These are phyloP conservation scores for Trematocara unimaculatum DNA, from an alignment of 2,113 vertebrate genomes.

Conservation along the genomic window DNA sequence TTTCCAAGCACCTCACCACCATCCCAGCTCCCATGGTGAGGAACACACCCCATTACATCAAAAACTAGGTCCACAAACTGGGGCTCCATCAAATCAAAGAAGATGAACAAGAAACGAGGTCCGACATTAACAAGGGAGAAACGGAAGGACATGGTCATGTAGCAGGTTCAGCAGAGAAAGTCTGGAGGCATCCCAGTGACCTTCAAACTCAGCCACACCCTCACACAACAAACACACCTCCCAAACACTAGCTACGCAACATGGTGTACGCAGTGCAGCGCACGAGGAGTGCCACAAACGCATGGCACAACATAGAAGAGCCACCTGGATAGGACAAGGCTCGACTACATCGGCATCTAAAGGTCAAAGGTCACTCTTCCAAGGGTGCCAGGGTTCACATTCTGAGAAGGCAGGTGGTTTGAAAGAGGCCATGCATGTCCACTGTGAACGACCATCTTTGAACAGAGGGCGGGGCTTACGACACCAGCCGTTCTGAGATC, in stretches of 20 bases:
- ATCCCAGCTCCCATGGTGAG: not conserved
- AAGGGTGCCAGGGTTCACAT: not conserved
- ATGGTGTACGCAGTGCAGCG: not conserved
- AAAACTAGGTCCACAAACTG: not conserved
- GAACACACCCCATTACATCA: not conserved
- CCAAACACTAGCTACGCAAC: not conserved
- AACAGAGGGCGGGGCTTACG: not conserved
- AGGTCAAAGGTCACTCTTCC: not conserved
- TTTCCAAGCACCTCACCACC: not conserved
- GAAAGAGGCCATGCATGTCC: not conserved
- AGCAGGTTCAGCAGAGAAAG: not conserved
- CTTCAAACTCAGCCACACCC: not conserved
- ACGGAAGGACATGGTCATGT: not conserved
- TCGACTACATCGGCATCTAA: not conserved
- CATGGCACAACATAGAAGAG: not conserved
- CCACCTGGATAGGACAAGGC: not conserved
- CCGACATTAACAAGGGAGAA: not conserved
- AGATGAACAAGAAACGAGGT: not conserved
- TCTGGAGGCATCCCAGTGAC: not conserved
- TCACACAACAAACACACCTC: not conserved
- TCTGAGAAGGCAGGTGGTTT: not conserved
- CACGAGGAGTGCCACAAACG: not conserved
- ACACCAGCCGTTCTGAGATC: not conserved
- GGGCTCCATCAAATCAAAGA: not conserved
- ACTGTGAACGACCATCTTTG: not conserved